Evolutionary conservation across 2,888 invertebrate species (phyloP).

Genomic region (Nephrotoma guestfalica): DNA sequence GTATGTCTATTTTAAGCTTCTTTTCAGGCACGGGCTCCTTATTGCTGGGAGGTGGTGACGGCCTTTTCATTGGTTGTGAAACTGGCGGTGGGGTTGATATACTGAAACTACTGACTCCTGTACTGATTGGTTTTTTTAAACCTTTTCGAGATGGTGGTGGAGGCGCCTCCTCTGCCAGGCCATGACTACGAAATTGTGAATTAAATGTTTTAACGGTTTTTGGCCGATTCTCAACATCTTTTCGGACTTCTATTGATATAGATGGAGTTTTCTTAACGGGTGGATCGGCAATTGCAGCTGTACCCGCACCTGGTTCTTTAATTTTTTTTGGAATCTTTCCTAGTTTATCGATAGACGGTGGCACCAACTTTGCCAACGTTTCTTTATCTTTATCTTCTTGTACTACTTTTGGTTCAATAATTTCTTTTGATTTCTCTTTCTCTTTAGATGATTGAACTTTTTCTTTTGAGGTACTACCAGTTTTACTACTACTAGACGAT

Average conservation of each 20-base stretch:
- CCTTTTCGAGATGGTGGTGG: constrained; percentile 66
- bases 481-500: constrained; percentile 10
- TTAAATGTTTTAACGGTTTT: constrained; percentile 87
- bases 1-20: constrained; percentile 50
- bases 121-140: constrained; percentile 38
- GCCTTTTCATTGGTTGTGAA: constrained; percentile 18
- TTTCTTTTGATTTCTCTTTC: constrained; percentile 25
- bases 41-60: constrained; percentile 23
- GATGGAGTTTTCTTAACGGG: constrained; percentile 43
- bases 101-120: constrained; percentile 19
- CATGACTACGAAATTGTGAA: constrained; percentile 84
- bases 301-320: constrained; percentile 18
- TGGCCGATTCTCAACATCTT: constrained; percentile 53
- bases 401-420: constrained; percentile 26
- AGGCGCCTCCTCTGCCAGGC: constrained; percentile 72
- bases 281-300: constrained; percentile 15
- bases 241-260: constrained; percentile 67
- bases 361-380: constrained; percentile 48
- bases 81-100: constrained; percentile 12
- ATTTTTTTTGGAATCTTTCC: constrained; percentile 67
- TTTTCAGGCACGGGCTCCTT: constrained; percentile 44
- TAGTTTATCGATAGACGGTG: constrained; percentile 54
- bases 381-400: constrained; percentile 53
- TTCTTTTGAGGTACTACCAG: constrained; percentile 18
- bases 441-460: constrained; percentile 17